These are phyloP conservation scores for Watsonalla cultraria DNA, from an alignment of 2,888 invertebrate species.

Conservation along the genomic window DNA sequence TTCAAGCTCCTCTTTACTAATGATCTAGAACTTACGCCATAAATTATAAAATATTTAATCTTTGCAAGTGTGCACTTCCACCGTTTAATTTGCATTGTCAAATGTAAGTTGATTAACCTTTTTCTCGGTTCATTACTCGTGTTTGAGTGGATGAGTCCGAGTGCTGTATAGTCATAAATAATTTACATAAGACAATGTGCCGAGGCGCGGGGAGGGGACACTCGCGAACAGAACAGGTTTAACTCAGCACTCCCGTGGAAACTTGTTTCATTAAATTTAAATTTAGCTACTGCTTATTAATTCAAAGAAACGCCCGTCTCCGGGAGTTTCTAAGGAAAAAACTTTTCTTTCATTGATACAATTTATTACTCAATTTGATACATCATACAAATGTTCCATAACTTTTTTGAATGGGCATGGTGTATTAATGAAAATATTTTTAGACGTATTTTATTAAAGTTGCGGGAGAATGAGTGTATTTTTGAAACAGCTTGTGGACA, in stretches of 20 bases:
- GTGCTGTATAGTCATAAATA: slow-evolving; percentile 23
- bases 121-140: slow-evolving; percentile 1
- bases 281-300: slow-evolving; percentile 67
- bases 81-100: background rate
- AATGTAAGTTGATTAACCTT: slow-evolving; percentile 1
- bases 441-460: too few relatives aligned
- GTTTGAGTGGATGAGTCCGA: background rate
- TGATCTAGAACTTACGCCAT: too few relatives aligned
- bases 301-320: slow-evolving; percentile 56
- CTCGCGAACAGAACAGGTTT: slow-evolving; percentile 45
- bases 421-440: too few relatives aligned
- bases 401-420: background rate
- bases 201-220: slow-evolving; percentile 32
- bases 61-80: background rate
- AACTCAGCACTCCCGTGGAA: slow-evolving; percentile 46
- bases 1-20: too few relatives aligned
- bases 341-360: slow-evolving; percentile 42
- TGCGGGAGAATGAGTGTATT: too few relatives aligned
- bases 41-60: background rate
- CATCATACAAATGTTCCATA: slow-evolving; percentile 22
- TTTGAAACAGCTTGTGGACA: too few relatives aligned
- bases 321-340: slow-evolving; percentile 37
- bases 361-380: slow-evolving; percentile 37
- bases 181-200: slow-evolving; percentile 45
- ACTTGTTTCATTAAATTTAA: slow-evolving; percentile 73